Evolutionary conservation across 2,797 vertebrate species (phyloP), one percentile per base, ranked within the genome.

Genomic region (Atherinosoma microstoma): DNA sequence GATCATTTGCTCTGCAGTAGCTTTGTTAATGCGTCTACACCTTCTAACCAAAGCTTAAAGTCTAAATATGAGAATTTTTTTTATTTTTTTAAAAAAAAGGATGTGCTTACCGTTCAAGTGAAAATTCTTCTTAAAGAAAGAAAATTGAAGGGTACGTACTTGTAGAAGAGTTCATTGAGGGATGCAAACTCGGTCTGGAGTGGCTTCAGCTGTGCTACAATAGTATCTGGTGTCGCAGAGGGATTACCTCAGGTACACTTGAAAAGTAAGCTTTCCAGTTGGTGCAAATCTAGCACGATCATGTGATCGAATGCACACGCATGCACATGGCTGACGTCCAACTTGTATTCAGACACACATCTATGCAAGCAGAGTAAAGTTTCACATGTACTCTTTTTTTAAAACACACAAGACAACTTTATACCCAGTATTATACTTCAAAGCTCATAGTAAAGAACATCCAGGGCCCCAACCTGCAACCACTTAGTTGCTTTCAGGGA

Each of bases 221-320:
- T 38, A n/a, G 10, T 42, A 42, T 42, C 40, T 42, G 40, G 40
- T 40, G 38, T 11, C 59, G 61, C 35, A 62, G 51, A 32, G 30
- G 58, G 64, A 64, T 75, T 45, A 2, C 59, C 35, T 78, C 36
- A 53, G 59, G 72, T 76, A 6, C 53, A 58, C 30, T 59, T 4
- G 57, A 71, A 70, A 73, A 70, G 63, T 71, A 67, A 53, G 36
- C 38, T 58, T 20, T 73, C 58, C 66, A 66, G 72, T 73, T 56
- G 13, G 69, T 35, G 47, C 72, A 90, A 76, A 87, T 86, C 80
- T 87, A 89, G 83, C 66, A 59, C 38, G 5, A 71, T 62, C 74
- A 84, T 78, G 72, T 79, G 76, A 86, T 78, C 34, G 51, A 69
- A 76, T 79, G 70, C 53, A 42, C 40, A 42, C 61, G 36, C 34